phyloP scores from a whole-genome alignment of 1,140 invertebrate species.

The Drosophila grimshawi region DNA sequence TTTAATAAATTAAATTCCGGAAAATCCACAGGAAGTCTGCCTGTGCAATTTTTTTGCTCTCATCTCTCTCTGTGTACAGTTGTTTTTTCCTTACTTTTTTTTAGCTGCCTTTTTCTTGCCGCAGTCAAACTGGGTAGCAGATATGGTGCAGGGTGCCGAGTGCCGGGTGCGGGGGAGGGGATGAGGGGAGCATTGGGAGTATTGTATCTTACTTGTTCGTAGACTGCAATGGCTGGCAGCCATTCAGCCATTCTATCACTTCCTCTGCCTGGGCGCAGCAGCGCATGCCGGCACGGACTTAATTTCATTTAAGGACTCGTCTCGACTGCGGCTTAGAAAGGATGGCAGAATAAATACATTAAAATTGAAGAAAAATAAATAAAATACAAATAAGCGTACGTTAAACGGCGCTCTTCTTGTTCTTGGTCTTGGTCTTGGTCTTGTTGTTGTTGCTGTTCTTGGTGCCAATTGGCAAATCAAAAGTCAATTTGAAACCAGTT shows the following conservation, averaged over 20 bases:
- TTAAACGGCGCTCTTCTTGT: no score
- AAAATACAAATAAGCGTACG: slow-evolving; percentile 14
- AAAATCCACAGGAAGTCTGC: slow-evolving; percentile 83
- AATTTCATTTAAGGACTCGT: slow-evolving; percentile 74
- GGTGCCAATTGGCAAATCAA: slow-evolving; percentile 33
- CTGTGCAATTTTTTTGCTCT: slow-evolving; percentile 57
- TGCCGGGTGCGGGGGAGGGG: background rate
- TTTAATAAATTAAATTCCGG: slow-evolving; percentile 83
- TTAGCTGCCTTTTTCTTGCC: slow-evolving; percentile 13
- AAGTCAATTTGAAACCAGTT: slow-evolving; percentile 26
- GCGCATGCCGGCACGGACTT: slow-evolving; percentile 77
- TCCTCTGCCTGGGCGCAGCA: slow-evolving; percentile 57
- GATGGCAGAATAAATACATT: slow-evolving; percentile 63
- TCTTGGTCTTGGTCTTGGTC: no score
- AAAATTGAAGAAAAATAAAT: slow-evolving; percentile 22
- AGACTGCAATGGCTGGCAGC: slow-evolving; percentile 47
- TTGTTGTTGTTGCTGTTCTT: background rate
- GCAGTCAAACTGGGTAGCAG: slow-evolving; percentile 4
- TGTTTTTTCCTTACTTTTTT: background rate
- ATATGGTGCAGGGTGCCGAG: background rate
- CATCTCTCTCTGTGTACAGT: background rate
- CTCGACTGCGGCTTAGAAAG: slow-evolving; percentile 19
- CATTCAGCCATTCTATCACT: slow-evolving; percentile 75
- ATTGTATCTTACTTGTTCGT: background rate
- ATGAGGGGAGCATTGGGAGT: background rate